These are phyloP conservation scores for Melanostoma scalare DNA, from an alignment of 2,888 invertebrate genomes.

Conservation along the genomic window DNA sequence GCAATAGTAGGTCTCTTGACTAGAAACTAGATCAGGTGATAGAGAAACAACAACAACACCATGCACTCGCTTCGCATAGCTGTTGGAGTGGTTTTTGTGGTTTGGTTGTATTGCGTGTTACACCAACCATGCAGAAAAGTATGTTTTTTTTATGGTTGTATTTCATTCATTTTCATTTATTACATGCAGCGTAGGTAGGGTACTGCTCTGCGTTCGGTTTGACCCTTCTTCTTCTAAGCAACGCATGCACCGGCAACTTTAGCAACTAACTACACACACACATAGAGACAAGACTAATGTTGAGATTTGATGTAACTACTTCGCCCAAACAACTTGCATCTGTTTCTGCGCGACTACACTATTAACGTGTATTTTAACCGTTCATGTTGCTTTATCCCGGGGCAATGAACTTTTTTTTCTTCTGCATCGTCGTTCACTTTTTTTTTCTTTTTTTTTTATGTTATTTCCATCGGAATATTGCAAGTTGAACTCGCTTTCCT, in stretches of 20 bases:
- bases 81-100: constrained; percentile 1
- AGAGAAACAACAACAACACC: constrained; percentile 15
- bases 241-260: constrained; percentile 57
- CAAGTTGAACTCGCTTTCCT: constrained; percentile 56
- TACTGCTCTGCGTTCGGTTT: constrained; percentile 26
- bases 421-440: constrained; percentile 50
- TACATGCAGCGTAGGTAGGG: constrained; percentile 12
- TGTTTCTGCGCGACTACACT: constrained; percentile 47
- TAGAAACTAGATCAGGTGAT: constrained; percentile 54
- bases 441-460: constrained; percentile 19
- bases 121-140: constrained; percentile 49
- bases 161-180: constrained; percentile 26
- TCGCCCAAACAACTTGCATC: constrained; percentile 60
- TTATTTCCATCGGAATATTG: constrained; percentile 56
- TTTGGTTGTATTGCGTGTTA: constrained; percentile 45
- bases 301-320: constrained; percentile 57
- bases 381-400: constrained; percentile 56
- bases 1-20: constrained; percentile 23
- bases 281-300: constrained; percentile 12
- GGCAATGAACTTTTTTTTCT: constrained; percentile 66
- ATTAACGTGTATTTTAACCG: constrained; percentile 63
- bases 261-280: constrained; percentile 23
- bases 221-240: constrained; percentile 55
- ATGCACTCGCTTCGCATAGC: constrained; percentile 34
- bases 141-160: constrained; percentile 3